Evolutionary conservation across 2,888 invertebrate species (phyloP).

Genomic region (Thumatha senex): DNA sequence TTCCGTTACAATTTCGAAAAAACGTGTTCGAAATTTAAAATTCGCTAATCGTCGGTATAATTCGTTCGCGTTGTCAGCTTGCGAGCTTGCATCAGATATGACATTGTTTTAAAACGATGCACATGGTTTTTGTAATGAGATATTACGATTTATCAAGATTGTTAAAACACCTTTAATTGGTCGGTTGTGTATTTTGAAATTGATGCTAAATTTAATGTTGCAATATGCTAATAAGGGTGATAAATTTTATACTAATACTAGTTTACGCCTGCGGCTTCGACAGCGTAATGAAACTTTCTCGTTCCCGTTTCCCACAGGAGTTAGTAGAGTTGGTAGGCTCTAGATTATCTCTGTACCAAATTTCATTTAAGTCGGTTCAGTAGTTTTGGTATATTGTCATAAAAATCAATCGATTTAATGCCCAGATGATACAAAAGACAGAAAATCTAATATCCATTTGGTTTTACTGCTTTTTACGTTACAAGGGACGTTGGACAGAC

Average conservation of each 20-base stretch:
- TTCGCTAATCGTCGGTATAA: slow-evolving; percentile 37
- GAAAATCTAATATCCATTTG: too few relatives aligned
- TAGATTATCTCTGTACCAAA: too few relatives aligned
- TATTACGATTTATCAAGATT: slow-evolving; percentile 35
- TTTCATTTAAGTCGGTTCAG: too few relatives aligned
- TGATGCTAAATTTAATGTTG: slow-evolving; percentile 4
- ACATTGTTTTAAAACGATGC: slow-evolving; percentile 31
- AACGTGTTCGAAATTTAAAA: slow-evolving; percentile 47
- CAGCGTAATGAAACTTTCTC: too few relatives aligned
- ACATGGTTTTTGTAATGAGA: slow-evolving; percentile 33
- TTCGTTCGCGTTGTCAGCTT: slow-evolving; percentile 62
- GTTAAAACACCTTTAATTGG: slow-evolving; percentile 28
- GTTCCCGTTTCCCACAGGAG: too few relatives aligned
- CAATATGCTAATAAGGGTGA: background rate
- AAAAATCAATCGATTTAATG: too few relatives aligned
- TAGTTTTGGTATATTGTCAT: too few relatives aligned
- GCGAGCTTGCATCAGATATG: slow-evolving; percentile 45
- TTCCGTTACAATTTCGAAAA: slow-evolving; percentile 31
- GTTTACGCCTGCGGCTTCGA: too few relatives aligned
- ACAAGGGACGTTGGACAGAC: too few relatives aligned
- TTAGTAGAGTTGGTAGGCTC: too few relatives aligned
- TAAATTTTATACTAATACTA: background rate
- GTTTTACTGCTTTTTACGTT: too few relatives aligned
- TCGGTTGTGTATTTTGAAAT: slow-evolving; percentile 25
- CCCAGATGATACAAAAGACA: too few relatives aligned